Evolutionary conservation across 2,797 vertebrate genomes (phyloP).

Genomic region (Coracias cyanogaster): DNA sequence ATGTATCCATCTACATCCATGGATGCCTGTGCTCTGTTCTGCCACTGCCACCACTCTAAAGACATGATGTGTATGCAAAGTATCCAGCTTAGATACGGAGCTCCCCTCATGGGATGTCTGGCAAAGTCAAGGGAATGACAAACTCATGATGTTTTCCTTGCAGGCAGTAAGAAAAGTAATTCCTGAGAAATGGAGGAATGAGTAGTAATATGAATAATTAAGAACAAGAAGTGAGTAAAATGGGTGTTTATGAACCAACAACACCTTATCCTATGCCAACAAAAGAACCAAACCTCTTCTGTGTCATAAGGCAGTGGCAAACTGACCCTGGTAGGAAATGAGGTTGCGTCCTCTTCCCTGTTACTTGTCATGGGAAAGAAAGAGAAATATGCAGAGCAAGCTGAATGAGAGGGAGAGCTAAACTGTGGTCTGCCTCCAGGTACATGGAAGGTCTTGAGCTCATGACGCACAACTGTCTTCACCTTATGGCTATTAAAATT

Average conservation of each 20-base stretch:
- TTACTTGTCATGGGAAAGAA: background rate
- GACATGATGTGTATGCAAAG: background rate
- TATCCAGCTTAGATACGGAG: background rate
- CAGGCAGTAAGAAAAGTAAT: background rate
- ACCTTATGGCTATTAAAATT: background rate
- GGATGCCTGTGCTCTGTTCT: background rate
- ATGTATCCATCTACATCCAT: no score
- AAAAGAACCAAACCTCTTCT: background rate
- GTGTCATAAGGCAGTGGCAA: background rate
- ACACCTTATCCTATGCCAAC: background rate
- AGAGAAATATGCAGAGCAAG: background rate
- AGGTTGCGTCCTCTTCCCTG: background rate
- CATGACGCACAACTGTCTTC: background rate
- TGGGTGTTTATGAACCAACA: background rate
- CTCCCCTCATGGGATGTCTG: background rate
- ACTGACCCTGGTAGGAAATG: background rate
- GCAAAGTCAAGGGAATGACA: background rate
- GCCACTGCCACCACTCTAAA: background rate
- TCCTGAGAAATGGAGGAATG: background rate
- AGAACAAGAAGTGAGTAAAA: background rate
- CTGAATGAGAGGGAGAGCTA: background rate
- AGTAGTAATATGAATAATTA: background rate
- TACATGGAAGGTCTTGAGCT: background rate
- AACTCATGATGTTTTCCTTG: accelerated
- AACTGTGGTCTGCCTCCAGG: background rate